Conservation (phyloP, 35 echinoderm and acorn worm species). For the Apostichopus japonicus region DNA sequence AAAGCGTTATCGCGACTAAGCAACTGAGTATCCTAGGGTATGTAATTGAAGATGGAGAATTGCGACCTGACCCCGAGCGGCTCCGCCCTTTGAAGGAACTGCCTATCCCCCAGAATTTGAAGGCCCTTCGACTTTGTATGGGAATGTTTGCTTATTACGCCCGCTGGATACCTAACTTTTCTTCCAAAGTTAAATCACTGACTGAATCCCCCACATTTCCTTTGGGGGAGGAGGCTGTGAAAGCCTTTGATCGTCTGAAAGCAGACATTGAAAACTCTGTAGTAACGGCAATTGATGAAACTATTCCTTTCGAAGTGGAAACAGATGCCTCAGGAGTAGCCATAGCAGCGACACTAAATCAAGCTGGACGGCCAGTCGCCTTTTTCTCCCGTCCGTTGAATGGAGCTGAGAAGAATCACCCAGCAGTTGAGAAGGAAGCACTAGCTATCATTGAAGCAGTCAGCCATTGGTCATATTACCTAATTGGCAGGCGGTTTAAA, state of each 20-base stretch:
- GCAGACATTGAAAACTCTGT: slow-evolving; percentile 29
- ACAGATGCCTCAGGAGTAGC: too few relatives aligned
- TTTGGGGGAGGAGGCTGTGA: slow-evolving; percentile 45
- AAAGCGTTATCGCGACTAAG: too few relatives aligned
- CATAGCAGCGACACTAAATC: too few relatives aligned
- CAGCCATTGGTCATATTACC: too few relatives aligned
- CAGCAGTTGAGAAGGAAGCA: too few relatives aligned
- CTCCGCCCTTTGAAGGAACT: slow-evolving; percentile 49
- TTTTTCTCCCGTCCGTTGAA: too few relatives aligned
- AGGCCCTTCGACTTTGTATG: slow-evolving; percentile 9
- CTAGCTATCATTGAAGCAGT: too few relatives aligned
- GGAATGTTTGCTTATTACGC: slow-evolving; percentile 42
- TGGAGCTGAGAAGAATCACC: too few relatives aligned
- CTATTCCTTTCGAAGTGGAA: too few relatives aligned
- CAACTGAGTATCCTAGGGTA: slow-evolving; percentile 51
- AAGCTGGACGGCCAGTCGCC: too few relatives aligned
- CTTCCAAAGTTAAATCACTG: slow-evolving; percentile 45
- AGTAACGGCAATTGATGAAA: too few relatives aligned
- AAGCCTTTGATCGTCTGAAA: slow-evolving; percentile 38
- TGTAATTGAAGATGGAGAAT: slow-evolving; percentile 39
- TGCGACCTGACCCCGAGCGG: slow-evolving; percentile 39
- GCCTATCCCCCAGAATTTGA: slow-evolving; percentile 49
- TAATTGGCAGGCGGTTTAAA: too few relatives aligned
- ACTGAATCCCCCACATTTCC: slow-evolving; percentile 12
- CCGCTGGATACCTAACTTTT: slow-evolving; percentile 44